phyloP scores from a whole-genome alignment of 1,140 invertebrate genomes.

The Drosophila nikananu region DNA sequence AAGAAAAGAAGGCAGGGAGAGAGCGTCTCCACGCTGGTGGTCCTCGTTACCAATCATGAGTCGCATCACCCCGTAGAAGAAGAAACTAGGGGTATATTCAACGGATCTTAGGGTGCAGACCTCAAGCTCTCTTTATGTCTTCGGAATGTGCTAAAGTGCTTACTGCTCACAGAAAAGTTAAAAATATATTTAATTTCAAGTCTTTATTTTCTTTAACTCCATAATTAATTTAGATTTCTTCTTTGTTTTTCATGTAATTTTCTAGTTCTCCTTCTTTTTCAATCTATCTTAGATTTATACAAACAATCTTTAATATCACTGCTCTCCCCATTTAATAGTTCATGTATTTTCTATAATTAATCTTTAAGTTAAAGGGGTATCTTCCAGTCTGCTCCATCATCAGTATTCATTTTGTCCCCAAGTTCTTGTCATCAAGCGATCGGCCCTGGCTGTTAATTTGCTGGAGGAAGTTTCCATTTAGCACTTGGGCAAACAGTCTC shows the following conservation, averaged over 20 bases:
- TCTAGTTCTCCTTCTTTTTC: no score
- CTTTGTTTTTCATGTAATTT: neutral
- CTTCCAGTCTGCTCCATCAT: neutral
- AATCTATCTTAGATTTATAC: no score
- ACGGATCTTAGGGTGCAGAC: neutral
- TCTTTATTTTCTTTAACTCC: neutral
- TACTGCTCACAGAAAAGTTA: neutral
- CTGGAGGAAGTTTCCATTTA: slow-evolving; percentile 81
- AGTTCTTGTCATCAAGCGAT: slow-evolving; percentile 32
- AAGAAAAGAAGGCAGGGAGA: slow-evolving; percentile 22
- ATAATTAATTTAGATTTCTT: no score
- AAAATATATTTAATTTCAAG: no score
- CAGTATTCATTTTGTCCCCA: neutral
- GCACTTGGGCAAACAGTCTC: slow-evolving; percentile 78
- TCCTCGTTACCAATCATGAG: slow-evolving; percentile 29
- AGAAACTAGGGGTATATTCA: neutral
- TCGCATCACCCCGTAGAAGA: neutral
- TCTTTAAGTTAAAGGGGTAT: neutral
- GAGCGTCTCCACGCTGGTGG: slow-evolving; percentile 62
- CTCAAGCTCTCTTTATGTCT: neutral
- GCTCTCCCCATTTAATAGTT: no score
- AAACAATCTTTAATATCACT: no score
- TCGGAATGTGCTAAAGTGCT: no score
- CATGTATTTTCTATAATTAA: no score
- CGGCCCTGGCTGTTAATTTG: slow-evolving; percentile 68